These are phyloP conservation scores for Meda fulgida DNA, from an alignment of 2,797 vertebrate genomes.

Conservation along the genomic window DNA sequence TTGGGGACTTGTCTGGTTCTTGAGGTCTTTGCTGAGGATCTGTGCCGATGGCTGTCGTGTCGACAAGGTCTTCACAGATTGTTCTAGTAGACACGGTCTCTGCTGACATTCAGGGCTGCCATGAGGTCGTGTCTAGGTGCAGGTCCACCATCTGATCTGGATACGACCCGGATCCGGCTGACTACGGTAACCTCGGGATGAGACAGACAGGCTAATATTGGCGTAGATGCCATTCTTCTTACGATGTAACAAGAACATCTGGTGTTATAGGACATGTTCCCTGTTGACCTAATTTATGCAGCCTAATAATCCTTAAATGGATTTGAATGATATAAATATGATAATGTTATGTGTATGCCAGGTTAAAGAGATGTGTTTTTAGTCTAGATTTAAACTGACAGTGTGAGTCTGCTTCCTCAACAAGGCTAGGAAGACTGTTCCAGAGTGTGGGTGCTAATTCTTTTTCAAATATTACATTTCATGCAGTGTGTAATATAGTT, in stretches of 20 bases:
- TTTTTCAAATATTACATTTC: neutral
- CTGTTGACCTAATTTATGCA: neutral
- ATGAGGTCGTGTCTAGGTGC: neutral
- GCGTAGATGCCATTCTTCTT: neutral
- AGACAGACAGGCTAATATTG: neutral
- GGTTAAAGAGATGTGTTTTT: neutral
- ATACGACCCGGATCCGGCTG: neutral
- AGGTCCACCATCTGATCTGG: slow-evolving; percentile 1
- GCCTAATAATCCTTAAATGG: neutral
- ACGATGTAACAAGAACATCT: neutral
- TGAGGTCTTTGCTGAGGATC: neutral
- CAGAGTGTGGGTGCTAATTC: no score
- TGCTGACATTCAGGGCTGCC: neutral
- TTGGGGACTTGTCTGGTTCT: neutral
- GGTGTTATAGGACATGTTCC: neutral
- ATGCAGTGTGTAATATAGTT: neutral
- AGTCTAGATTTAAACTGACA: no score
- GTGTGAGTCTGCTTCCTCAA: neutral
- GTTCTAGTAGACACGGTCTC: neutral
- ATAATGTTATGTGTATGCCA: neutral
- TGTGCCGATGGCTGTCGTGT: neutral
- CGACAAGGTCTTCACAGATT: neutral
- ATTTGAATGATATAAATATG: neutral
- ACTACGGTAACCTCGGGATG: neutral
- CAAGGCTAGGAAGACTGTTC: neutral